Conservation (phyloP, 2,113 vertebrate species). For the Telmatochromis sp. region DNA sequence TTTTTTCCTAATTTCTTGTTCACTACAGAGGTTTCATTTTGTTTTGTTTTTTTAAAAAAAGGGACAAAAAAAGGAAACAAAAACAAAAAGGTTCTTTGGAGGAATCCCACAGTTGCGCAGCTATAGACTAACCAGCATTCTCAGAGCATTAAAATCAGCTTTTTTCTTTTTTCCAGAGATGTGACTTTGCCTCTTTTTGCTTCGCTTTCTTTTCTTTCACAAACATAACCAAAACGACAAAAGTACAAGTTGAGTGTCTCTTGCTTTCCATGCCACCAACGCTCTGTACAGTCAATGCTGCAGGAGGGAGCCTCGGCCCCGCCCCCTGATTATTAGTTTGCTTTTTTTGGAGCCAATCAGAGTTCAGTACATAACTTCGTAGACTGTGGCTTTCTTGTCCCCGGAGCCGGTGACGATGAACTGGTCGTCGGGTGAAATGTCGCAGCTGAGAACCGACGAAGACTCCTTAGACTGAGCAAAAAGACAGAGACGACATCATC, state of each 20-base stretch:
- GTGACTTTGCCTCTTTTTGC: conserved; percentile 44
- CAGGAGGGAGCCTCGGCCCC: conserved; percentile 4
- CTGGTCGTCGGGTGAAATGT: conserved; percentile 93
- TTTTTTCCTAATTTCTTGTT: conserved; percentile 63
- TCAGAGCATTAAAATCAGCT: conserved; percentile 66
- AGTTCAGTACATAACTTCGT: conserved; percentile 95
- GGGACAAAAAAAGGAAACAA: conserved; percentile 38
- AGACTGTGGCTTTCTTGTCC: conserved; percentile 97
- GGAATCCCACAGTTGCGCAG: conserved; percentile 65
- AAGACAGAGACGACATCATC: background rate
- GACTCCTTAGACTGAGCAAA: conserved; percentile 88
- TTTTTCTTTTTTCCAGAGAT: conserved; percentile 55
- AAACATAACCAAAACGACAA: conserved; percentile 63
- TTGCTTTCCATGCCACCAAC: conserved; percentile 20
- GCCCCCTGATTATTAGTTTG: conserved; percentile 2
- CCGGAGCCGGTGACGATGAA: conserved; percentile 97
- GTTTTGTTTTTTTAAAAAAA: background rate
- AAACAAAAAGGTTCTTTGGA: conserved; percentile 72
- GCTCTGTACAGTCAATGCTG: conserved; percentile 62
- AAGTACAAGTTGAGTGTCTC: conserved; percentile 46
- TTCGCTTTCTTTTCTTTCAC: conserved; percentile 42
- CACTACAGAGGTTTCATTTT: conserved; percentile 76
- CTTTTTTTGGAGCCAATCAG: background rate
- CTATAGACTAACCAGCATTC: conserved; percentile 65
- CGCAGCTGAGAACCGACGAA: conserved; percentile 94